Conservation (phyloP, 1,140 invertebrate species). For the Brachionus asplanchnoidis region DNA sequence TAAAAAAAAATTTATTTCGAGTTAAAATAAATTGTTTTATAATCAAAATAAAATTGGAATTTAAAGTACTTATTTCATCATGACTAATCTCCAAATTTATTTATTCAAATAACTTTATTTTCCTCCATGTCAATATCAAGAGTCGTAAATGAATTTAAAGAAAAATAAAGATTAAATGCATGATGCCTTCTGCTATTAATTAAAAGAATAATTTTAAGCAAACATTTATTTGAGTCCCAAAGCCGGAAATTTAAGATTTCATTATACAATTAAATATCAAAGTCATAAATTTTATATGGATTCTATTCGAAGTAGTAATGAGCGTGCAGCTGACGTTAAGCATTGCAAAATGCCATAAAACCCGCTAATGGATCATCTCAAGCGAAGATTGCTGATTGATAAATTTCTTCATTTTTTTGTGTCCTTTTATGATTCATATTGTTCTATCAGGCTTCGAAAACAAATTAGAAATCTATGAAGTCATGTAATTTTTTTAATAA, state of each 20-base stretch:
- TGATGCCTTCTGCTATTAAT: neutral
- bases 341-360: neutral
- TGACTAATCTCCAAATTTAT: neutral
- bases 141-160: neutral
- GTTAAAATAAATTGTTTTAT: neutral
- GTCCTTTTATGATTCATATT: neutral
- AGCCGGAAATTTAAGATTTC: neutral
- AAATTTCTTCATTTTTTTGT: neutral
- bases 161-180: constrained; percentile 23
- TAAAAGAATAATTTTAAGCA: neutral
- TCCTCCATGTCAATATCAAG: neutral
- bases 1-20: neutral
- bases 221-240: neutral
- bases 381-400: neutral
- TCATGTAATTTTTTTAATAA: neutral
- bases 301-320: neutral
- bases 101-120: constrained; percentile 22
- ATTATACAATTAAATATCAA: constrained; percentile 1
- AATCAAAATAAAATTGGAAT: neutral
- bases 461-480: neutral
- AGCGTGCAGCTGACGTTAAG: neutral
- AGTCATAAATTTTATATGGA: neutral
- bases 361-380: neutral
- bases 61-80: neutral
- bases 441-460: constrained; percentile 33